Base-by-base conservation (phyloP, 2,113 vertebrate genomes). In the Furnarius figulus region DNA sequence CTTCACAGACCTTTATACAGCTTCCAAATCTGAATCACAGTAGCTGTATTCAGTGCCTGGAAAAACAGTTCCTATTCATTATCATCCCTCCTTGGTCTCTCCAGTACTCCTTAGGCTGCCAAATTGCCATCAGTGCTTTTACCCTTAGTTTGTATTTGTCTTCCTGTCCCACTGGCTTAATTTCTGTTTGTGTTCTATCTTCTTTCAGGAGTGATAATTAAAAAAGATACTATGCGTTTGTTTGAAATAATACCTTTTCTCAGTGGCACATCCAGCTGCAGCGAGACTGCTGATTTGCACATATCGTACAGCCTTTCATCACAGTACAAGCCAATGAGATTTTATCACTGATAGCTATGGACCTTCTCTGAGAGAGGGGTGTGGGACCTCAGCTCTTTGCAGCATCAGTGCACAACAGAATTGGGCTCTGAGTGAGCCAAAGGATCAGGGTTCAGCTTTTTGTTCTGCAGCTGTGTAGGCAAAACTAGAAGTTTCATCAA, bases 21-120 rank as follows among this genome's bases (percentile, higher is more conserved):
- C 83, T 96, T 95, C 90, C 86, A 93, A 82, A 96, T 85, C 61
- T 70, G 77, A 87, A 70, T 82, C 93, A 94, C 92, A 96, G 85
- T 68, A 75, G 83, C 86, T 90, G 83, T 81, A 94, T 96, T 95
- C 92, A 92, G 65, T 65, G 79, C 90, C 61, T 93, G 49, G 30
- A 89, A 90, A 91, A 96, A 78, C 44, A 87, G 53, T 53, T 93
- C 42, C 85, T 49, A 90, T 96, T 95, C 90, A 96, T 92, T 93
- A 90, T 93, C 88, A 62, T 68, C 79, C 35, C 30, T 70, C 39
- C 66, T 89, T 2, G 0, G 47, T 62, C 76, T 87, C 52, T 71
- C 61, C 76, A 85, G 33, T 71, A 50, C 42, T 90, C 24, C 50
- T 75, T 67, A 63, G 47, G 65, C 42, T 95, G 94, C 87, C 95